A percentile compares a stretch with the other conserved stretches of the same genome.
phyloP scores from a whole-genome alignment of 2,113 vertebrate species.

The Ochotona curzoniae region DNA sequence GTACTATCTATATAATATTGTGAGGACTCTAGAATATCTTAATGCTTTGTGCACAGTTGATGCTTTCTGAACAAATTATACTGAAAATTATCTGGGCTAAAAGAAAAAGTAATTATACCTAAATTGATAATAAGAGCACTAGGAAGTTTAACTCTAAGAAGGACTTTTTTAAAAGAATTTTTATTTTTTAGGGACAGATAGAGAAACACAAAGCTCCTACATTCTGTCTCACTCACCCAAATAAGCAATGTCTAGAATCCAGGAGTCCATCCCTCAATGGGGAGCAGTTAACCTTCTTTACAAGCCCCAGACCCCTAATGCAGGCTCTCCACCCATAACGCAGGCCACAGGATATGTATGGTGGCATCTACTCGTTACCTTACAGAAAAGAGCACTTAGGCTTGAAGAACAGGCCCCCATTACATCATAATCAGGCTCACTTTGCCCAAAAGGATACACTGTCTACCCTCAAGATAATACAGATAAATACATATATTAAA shows the following conservation, averaged over 20 bases:
- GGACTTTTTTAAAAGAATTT: too few relatives aligned
- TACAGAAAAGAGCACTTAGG: not conserved
- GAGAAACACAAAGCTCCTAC: too few relatives aligned
- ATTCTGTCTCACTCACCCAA: too few relatives aligned
- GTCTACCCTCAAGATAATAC: not conserved
- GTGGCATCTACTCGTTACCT: not conserved
- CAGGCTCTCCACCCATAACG: not conserved
- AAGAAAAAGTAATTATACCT: slow-evolving; percentile 24
- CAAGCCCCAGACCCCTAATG: not conserved
- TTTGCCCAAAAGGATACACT: not conserved
- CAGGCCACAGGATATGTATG: not conserved
- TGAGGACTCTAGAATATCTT: not conserved
- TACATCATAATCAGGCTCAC: not conserved
- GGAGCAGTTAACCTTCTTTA: not conserved
- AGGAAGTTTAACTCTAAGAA: not conserved
- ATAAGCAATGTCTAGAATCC: too few relatives aligned
- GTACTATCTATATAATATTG: not conserved
- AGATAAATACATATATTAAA: not conserved
- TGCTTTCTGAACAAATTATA: slow-evolving; percentile 1
- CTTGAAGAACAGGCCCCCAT: not conserved
- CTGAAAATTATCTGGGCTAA: not conserved
- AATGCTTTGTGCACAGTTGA: not conserved
- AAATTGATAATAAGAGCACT: not conserved
- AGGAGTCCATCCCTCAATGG: not conserved
- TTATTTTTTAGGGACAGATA: too few relatives aligned